phyloP scores from a whole-genome alignment of 1,140 invertebrate genomes.

The Hylaeus anthracinus region DNA sequence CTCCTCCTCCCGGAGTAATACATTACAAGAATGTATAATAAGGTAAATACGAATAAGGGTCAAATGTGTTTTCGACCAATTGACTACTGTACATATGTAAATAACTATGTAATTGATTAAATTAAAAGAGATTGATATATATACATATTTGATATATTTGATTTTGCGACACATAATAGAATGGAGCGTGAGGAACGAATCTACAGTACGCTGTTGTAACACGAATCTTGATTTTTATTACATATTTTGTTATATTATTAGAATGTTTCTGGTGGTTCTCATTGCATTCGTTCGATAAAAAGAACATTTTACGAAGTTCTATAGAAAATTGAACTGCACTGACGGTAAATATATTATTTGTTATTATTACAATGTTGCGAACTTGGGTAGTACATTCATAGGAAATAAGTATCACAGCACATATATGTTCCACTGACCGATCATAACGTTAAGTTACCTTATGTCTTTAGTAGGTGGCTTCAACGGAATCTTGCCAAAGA shows the following conservation, averaged over 20 bases:
- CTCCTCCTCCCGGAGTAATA: slow-evolving; percentile 69
- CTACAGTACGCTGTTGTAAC: not conserved
- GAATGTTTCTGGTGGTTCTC: not conserved
- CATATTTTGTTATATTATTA: slow-evolving; percentile 1
- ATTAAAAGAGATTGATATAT: slow-evolving; percentile 49
- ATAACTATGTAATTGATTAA: slow-evolving; percentile 56
- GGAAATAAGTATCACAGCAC: slow-evolving; percentile 52
- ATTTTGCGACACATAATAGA: not conserved
- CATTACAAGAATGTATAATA: slow-evolving; percentile 75
- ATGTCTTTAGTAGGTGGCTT: slow-evolving; percentile 75
- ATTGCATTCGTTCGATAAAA: not conserved
- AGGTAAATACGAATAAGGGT: slow-evolving; percentile 40
- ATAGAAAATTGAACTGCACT: not conserved
- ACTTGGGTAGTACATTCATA: not conserved
- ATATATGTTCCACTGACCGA: slow-evolving; percentile 5
- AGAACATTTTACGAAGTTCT: not conserved
- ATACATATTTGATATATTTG: not conserved
- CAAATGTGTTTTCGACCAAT: slow-evolving; percentile 18
- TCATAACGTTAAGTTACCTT: slow-evolving; percentile 56
- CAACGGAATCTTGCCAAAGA: slow-evolving; percentile 72
- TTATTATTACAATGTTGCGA: not conserved
- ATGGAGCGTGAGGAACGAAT: not conserved
- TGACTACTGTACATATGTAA: slow-evolving; percentile 64
- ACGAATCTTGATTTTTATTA: not conserved
- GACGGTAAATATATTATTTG: slow-evolving; percentile 21